Evolutionary conservation across 2,113 vertebrate genomes (phyloP).

Genomic region (Clarias magur): DNA sequence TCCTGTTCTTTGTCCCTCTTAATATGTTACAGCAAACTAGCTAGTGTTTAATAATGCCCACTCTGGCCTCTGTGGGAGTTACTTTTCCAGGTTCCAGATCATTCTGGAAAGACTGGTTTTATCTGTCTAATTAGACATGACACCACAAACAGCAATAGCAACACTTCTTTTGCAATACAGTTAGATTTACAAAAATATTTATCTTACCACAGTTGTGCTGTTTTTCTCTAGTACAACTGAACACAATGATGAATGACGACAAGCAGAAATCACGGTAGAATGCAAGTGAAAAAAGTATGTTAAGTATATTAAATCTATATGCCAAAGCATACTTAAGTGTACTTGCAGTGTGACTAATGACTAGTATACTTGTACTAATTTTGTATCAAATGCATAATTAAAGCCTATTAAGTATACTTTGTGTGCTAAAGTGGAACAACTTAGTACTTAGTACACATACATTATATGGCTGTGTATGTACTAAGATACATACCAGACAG

Average conservation of each 20-base stretch:
- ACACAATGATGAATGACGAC: background rate
- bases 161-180: background rate
- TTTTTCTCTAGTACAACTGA: background rate
- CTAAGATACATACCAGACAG: no score
- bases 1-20: slow-evolving; percentile 9
- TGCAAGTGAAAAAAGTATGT: no score
- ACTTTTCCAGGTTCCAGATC: background rate
- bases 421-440: no score
- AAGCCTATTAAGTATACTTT: no score
- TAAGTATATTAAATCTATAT: no score
- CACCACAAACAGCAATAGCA: background rate
- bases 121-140: background rate
- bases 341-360: no score
- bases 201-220: background rate
- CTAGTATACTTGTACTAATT: no score
- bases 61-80: slow-evolving; percentile 17
- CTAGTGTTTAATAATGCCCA: slow-evolving; percentile 4
- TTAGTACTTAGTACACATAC: no score
- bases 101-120: background rate
- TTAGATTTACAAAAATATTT: background rate
- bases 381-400: no score
- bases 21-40: background rate
- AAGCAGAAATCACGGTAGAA: background rate
- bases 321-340: no score
- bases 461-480: no score